Evolutionary conservation across 2,113 vertebrate species (phyloP).

Genomic region (Ginglymostoma cirratum): DNA sequence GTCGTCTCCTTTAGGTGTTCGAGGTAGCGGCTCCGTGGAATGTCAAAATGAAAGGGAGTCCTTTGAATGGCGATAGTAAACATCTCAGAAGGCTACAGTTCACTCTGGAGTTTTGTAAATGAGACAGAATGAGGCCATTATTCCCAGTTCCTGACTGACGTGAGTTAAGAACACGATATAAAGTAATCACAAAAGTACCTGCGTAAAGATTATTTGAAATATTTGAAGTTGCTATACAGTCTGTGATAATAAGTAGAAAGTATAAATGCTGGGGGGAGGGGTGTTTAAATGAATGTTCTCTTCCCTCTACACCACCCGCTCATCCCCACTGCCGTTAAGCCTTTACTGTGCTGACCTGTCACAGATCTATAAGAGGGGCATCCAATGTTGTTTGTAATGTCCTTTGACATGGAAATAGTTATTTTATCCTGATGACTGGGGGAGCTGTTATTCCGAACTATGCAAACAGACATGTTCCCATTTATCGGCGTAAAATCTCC

Average conservation of each 20-base stretch:
- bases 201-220: neutral
- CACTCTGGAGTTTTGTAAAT: neutral
- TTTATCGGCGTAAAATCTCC: neutral
- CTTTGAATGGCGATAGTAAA: neutral
- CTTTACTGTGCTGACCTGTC: neutral
- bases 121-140: neutral
- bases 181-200: neutral
- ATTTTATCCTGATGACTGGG: neutral
- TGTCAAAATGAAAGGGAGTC: neutral
- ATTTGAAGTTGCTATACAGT: neutral
- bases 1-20: neutral
- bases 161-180: neutral
- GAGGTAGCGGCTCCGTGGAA: neutral
- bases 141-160: neutral
- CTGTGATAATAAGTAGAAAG: neutral
- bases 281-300: neutral
- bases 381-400: neutral
- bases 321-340: neutral
- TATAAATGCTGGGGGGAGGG: neutral
- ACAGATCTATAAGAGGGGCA: neutral
- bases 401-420: neutral
- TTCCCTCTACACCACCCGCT: no score
- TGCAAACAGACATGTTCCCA: neutral
- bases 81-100: neutral
- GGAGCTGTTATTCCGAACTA: neutral